A percentile compares a stretch with the other conserved stretches of the same genome.
phyloP scores from a whole-genome alignment of 1,140 invertebrate genomes.

The Diploscapter pachys region DNA sequence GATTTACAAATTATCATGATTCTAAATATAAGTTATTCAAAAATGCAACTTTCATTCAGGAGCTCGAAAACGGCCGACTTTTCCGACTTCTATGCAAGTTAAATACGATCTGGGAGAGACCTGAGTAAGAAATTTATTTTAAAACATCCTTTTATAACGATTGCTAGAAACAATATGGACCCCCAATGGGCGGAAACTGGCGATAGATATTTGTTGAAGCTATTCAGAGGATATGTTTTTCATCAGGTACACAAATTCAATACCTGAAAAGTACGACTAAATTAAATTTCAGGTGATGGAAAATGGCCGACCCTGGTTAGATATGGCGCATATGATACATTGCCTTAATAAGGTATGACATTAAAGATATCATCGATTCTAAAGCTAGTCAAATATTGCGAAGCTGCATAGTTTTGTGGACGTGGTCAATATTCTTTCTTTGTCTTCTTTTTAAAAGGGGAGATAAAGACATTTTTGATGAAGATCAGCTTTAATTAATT shows the following conservation, averaged over 20 bases:
- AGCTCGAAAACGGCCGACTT: slow-evolving; percentile 88
- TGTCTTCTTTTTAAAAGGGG: slow-evolving; percentile 7
- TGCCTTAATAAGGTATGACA: slow-evolving; percentile 76
- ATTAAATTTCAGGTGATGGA: slow-evolving; percentile 68
- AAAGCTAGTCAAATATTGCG: no score
- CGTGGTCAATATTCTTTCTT: no score
- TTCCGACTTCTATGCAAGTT: slow-evolving; percentile 85
- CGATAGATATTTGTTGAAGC: slow-evolving; percentile 92
- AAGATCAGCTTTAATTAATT: slow-evolving; percentile 31
- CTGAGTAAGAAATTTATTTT: slow-evolving; percentile 63
- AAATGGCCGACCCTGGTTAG: slow-evolving; percentile 88
- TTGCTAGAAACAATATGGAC: slow-evolving; percentile 79
- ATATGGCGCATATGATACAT: slow-evolving; percentile 87
- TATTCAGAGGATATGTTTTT: slow-evolving; percentile 95
- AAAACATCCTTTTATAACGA: slow-evolving; percentile 37
- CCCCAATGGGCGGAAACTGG: slow-evolving; percentile 92
- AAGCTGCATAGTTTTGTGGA: not conserved
- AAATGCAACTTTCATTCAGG: slow-evolving; percentile 60
- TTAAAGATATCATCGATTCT: no score
- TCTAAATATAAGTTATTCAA: no score
- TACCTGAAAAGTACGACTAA: not conserved
- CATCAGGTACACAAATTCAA: slow-evolving; percentile 65
- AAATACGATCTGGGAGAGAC: slow-evolving; percentile 84
- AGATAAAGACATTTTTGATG: not conserved
- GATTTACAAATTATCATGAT: no score